phyloP scores from a whole-genome alignment of 2,113 vertebrate genomes.

The Atherinomorus stipes region DNA sequence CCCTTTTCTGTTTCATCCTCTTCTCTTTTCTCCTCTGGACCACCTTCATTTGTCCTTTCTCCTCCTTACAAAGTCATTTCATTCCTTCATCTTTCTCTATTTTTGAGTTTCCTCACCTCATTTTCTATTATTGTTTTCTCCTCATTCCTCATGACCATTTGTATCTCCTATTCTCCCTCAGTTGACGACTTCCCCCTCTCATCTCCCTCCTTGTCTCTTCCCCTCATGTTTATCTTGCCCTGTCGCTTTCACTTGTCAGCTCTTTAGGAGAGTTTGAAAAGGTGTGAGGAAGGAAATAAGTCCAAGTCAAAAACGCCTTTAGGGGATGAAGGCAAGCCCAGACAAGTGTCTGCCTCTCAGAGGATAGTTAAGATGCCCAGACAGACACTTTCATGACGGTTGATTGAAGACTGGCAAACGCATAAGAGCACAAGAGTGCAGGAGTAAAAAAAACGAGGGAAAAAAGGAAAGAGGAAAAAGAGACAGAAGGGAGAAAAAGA shows the following conservation, averaged over 20 bases:
- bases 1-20: conserved; percentile 39
- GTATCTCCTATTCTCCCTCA: conserved; percentile 35
- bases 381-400: conserved; percentile 84
- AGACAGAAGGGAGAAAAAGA: conserved; percentile 65
- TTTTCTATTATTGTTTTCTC: conserved; percentile 42
- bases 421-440: conserved; percentile 64
- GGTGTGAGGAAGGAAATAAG: conserved; percentile 83
- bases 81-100: conserved; percentile 43
- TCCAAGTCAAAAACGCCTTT: conserved; percentile 81
- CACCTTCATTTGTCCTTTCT: conserved; percentile 67
- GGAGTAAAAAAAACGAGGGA: conserved; percentile 65
- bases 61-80: conserved; percentile 49
- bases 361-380: conserved; percentile 83
- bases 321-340: conserved; percentile 82
- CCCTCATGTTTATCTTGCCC: conserved; percentile 72
- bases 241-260: conserved; percentile 75
- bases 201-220: conserved; percentile 62
- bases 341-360: conserved; percentile 84
- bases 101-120: conserved; percentile 42
- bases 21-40: conserved; percentile 36
- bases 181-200: conserved; percentile 44
- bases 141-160: conserved; percentile 53
- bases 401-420: conserved; percentile 84
- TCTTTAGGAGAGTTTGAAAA: conserved; percentile 83
- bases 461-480: conserved; percentile 51